Percentiles rank a stretch among this genome's conserved stretches.
These are phyloP conservation scores for Netelia virgata DNA, from an alignment of 2,888 invertebrate species.

Conservation along the genomic window DNA sequence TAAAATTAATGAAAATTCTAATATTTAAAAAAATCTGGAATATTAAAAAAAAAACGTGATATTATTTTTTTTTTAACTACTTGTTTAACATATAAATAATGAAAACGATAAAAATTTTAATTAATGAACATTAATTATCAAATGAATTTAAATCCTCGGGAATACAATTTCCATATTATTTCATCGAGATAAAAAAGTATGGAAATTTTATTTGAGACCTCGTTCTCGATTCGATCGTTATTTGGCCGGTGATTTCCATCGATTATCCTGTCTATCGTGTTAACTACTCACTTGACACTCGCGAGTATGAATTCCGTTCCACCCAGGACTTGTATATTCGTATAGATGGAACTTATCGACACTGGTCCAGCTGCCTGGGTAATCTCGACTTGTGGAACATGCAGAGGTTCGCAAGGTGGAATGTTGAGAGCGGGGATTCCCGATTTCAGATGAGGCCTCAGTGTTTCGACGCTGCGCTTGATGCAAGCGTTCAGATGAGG, in stretches of 20 bases:
- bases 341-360: slow-evolving; percentile 89
- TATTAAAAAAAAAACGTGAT: background rate
- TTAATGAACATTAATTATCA: background rate
- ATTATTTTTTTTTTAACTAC: background rate
- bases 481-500: slow-evolving; percentile 88
- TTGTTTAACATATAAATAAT: background rate
- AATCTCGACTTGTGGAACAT: slow-evolving; percentile 89
- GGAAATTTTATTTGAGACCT: background rate
- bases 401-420: slow-evolving; percentile 90
- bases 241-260: slow-evolving; percentile 6
- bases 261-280: slow-evolving; percentile 5
- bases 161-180: too few relatives aligned
- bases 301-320: slow-evolving; percentile 88
- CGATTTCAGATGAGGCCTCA: slow-evolving; percentile 86
- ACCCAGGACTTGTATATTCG: slow-evolving; percentile 88
- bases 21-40: background rate
- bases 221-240: slow-evolving; percentile 10
- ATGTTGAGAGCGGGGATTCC: slow-evolving; percentile 90
- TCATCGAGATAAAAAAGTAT: too few relatives aligned
- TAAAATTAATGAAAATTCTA: background rate
- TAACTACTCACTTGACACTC: slow-evolving; percentile 87
- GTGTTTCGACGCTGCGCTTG: slow-evolving; percentile 86
- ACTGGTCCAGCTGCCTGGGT: slow-evolving; percentile 90
- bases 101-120: background rate
- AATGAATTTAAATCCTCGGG: background rate